phyloP scores from a whole-genome alignment of 2,797 vertebrate genomes.

The Urophycis tenuis region DNA sequence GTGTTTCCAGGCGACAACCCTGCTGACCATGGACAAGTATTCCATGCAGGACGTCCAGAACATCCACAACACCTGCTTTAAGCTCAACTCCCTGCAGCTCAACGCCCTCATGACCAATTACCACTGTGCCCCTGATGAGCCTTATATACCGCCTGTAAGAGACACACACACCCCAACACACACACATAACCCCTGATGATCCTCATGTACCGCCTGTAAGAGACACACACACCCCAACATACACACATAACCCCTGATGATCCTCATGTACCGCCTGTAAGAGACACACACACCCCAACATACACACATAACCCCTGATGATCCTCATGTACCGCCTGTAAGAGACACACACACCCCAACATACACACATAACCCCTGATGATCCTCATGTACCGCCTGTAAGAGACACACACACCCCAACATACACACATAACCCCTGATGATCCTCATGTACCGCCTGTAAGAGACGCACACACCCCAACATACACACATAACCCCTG shows the following conservation, averaged over 20 bases:
- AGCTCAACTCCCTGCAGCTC: constrained; percentile 94
- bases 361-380: too few relatives aligned
- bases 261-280: background rate
- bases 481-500: too few relatives aligned
- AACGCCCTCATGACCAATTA: constrained; percentile 93
- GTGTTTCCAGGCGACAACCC: constrained; percentile 81
- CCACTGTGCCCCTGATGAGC: constrained; percentile 94
- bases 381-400: too few relatives aligned
- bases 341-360: too few relatives aligned
- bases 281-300: background rate
- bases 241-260: background rate
- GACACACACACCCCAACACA: background rate
- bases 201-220: background rate
- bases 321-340: too few relatives aligned
- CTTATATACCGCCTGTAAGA: constrained; percentile 89
- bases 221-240: too few relatives aligned
- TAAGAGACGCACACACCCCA: too few relatives aligned
- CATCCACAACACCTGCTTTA: constrained; percentile 97
- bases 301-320: too few relatives aligned
- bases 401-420: too few relatives aligned
- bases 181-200: background rate
- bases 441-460: too few relatives aligned
- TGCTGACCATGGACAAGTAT: constrained; percentile 98
- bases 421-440: too few relatives aligned
- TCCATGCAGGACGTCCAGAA: constrained; percentile 87